A percentile compares a stretch with the other conserved stretches of the same genome.
These are phyloP conservation scores for Aspidapion aeneum DNA, from an alignment of 2,888 invertebrate species.

Conservation along the genomic window DNA sequence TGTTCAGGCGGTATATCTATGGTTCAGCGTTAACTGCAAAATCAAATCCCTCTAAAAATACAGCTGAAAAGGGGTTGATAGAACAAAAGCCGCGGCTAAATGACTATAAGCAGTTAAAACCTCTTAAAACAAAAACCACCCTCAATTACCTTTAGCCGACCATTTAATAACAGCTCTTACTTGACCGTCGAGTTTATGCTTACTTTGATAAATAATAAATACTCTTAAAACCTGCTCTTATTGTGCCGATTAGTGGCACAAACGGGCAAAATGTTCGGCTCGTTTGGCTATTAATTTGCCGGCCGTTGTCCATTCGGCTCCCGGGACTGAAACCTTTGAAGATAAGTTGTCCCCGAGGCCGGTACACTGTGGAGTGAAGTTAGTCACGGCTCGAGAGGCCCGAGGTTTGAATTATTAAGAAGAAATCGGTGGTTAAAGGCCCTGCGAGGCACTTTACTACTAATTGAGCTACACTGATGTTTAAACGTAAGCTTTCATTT, in stretches of 20 bases:
- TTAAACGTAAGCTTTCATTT: too few relatives aligned
- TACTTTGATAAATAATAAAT: not conserved
- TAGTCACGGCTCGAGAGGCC: not conserved
- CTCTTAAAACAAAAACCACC: too few relatives aligned
- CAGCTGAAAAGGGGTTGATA: too few relatives aligned
- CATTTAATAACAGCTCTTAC: too few relatives aligned
- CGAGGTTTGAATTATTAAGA: constrained; percentile 6
- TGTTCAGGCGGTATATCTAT: too few relatives aligned
- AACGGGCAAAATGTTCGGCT: not conserved
- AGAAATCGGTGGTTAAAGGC: not conserved
- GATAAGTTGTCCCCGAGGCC: not conserved
- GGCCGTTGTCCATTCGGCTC: not conserved
- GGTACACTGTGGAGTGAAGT: not conserved
- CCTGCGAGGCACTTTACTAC: not conserved
- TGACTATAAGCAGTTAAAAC: too few relatives aligned
- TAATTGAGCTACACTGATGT: not conserved
- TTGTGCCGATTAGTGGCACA: not conserved
- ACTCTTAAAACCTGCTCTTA: not conserved
- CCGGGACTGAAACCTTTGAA: not conserved
- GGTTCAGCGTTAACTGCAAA: too few relatives aligned
- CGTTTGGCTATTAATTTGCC: not conserved
- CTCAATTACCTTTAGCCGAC: too few relatives aligned
- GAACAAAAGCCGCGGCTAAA: too few relatives aligned
- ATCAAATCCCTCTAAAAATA: too few relatives aligned
- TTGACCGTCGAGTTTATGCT: too few relatives aligned